Base-by-base conservation (phyloP, 2,888 invertebrate genomes). In the Gortyna flavago region DNA sequence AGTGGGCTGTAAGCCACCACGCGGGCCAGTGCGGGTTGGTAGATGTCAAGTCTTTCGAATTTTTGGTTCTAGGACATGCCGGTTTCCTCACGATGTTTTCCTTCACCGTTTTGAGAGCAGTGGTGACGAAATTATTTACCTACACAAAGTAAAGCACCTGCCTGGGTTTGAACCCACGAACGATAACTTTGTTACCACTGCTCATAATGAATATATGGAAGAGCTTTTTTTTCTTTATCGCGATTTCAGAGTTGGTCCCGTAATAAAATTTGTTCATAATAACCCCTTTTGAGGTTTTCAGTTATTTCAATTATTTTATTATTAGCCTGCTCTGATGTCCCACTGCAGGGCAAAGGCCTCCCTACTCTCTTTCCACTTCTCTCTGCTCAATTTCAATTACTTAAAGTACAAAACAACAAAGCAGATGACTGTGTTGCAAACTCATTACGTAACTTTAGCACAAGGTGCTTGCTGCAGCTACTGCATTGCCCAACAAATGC, bases 401-500 rank as follows among this genome's bases (percentile, higher is more conserved):
- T n/a, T n/a, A n/a, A n/a, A n/a, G n/a, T n/a, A n/a, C 18, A 78
- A 62, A 41, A 59, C 57, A 78, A 61, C 38, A 68, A 61, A 51
- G 29, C 32, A 18, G 62, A 68, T 74, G 25, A 25, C 25, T 54
- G 67, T 79, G 62, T 68, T 59, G 69, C 18, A 62, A 70, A 44
- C 32, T 70, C 21, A 44, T 74, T 70, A 64, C 35, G 6, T 25
- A 79, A 84, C 29, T 72, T 9, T n/a, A 62, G 21, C 48, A 44
- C 51, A 68, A 54, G 18, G 67, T 8, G 65, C 25, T 81, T 38
- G 29, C 41, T n/a, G 59, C 32, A 32, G 18, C 8, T 32, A 61
- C 61, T 61, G 35, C 0, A 13, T 82, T 82, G 32, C 72, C 13
- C 21, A 80, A 85, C 72, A 1, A 61, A n/a, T 13, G 32, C 54